Conservation (phyloP, 2,888 invertebrate genomes). For the Drosophila austrosaltans region DNA sequence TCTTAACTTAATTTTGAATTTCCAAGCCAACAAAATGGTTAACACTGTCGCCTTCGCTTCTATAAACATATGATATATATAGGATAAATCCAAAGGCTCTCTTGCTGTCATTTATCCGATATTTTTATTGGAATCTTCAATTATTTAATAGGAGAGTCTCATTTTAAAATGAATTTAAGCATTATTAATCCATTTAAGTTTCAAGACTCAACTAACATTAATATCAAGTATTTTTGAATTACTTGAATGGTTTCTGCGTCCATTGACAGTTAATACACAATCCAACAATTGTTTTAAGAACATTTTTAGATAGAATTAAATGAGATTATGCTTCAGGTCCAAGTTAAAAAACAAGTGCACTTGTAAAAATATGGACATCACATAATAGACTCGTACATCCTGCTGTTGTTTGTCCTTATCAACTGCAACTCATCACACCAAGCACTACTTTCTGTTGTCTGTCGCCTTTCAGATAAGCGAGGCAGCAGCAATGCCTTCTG, state of each 20-base stretch:
- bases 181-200: too few species aligned
- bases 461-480: slow-evolving; percentile 81
- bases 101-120: too few species aligned
- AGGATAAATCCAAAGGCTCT: too few species aligned
- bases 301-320: background rate
- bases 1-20: too few species aligned
- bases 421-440: slow-evolving; percentile 2
- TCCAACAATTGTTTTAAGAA: too few species aligned
- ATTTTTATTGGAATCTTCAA: too few species aligned
- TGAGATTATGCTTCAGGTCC: background rate
- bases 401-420: background rate
- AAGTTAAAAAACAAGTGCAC: background rate
- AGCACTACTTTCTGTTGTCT: slow-evolving; percentile 37
- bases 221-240: too few species aligned
- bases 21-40: too few species aligned
- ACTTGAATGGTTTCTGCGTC: background rate
- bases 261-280: background rate
- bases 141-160: too few species aligned
- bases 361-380: background rate
- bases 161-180: background rate
- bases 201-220: too few species aligned
- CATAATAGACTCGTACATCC: background rate
- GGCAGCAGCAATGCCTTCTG: slow-evolving; percentile 75
- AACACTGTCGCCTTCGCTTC: too few species aligned
- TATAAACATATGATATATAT: too few species aligned